Evolutionary conservation across 2,113 vertebrate genomes (phyloP), one percentile per base, ranked within the genome.

Genomic region (Mus musculus): DNA sequence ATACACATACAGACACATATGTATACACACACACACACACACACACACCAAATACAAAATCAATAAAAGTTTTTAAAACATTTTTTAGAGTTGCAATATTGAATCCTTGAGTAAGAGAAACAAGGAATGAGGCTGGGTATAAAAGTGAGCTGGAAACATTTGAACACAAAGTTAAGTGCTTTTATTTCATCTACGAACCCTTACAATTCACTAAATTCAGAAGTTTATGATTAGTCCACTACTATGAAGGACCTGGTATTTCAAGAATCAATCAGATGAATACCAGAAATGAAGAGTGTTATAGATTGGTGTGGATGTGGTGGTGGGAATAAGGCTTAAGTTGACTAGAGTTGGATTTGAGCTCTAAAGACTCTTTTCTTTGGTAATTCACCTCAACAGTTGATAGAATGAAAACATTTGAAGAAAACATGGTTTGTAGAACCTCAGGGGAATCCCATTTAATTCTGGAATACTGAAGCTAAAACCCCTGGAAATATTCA

Each of bases 221-320:
- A 92, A 88, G 16, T 28, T 13, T 12, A 73, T 39, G 82, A 63
- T 63, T 28, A 84, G 59, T 28, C 56, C 3, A 9, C n/a, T 42
- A 24, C 13, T 17, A 1, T 2, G n/a, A 17, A 42, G 24, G 3
- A 7, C 22, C 36, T 6, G 3, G 22, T 61, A 7, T 12, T 59
- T 82, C 39, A 56, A 61, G 11, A 39, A 61, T 61, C 12, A 61
- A 36, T 84, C 3, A 26, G 36, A 61, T 19, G 14, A 28, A 28
- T 28, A 84, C 24, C 3, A 84, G 24, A 61, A 61, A 42, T 42
- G 36, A 39, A 61, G 20, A 82, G 1, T 2, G 12, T 5, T 81
- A 0, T 22, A 39, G 36, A 24, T 39, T 11, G 19, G 22, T 39
- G 26, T 84, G 33, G 54, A n/a, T 82, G 54, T 26, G n/a, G 36